phyloP scores from a whole-genome alignment of 2,888 invertebrate species.

The Napeogenes inachia region DNA sequence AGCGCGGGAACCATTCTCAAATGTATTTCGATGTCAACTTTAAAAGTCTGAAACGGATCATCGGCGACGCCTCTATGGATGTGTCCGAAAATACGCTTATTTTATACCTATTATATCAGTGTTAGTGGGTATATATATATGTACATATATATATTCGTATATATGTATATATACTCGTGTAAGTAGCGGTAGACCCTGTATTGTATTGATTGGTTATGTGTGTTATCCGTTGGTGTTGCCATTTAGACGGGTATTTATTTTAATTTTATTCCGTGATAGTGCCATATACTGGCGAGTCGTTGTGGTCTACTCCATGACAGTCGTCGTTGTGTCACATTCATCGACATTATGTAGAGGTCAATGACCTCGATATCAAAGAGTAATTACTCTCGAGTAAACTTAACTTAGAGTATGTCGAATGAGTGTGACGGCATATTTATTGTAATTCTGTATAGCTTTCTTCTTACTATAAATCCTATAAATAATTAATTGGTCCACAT shows the following conservation, averaged over 20 bases:
- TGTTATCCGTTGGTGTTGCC: constrained; percentile 40
- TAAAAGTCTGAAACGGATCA: constrained; percentile 72
- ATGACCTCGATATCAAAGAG: neutral
- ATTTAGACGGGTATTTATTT: constrained; percentile 52
- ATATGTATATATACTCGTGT: too few species aligned
- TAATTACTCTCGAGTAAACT: too few species aligned
- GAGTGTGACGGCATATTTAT: constrained; percentile 1
- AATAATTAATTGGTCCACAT: constrained; percentile 58
- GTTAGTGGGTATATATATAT: constrained; percentile 44
- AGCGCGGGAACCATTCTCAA: constrained; percentile 14
- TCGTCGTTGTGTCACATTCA: neutral
- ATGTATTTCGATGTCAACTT: constrained; percentile 47
- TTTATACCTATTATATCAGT: constrained; percentile 71
- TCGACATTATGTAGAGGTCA: neutral
- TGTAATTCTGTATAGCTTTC: constrained; percentile 6
- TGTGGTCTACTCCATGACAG: neutral
- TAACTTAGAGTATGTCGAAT: neutral
- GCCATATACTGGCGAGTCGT: constrained; percentile 48
- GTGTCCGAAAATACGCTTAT: constrained; percentile 76
- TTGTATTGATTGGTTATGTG: constrained; percentile 34
- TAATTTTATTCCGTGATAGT: constrained; percentile 59
- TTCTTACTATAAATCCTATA: constrained; percentile 9
- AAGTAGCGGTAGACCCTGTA: constrained; percentile 26
- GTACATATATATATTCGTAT: constrained; percentile 2
- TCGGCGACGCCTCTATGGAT: constrained; percentile 56